Base-by-base conservation (phyloP, 2,797 vertebrate species). In the Acridotheres tristis region DNA sequence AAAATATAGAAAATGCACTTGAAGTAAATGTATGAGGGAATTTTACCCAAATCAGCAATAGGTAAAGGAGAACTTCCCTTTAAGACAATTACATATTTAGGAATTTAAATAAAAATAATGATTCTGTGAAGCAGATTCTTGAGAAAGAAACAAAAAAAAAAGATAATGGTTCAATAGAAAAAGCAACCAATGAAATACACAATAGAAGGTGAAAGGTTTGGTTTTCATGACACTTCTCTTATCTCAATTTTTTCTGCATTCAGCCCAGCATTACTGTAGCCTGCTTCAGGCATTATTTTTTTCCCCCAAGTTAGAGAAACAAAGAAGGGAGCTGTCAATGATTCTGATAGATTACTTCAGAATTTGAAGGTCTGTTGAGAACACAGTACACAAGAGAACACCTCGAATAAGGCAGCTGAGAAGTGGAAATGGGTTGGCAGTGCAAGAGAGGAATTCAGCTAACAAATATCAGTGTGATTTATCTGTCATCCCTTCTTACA, bases 391-490 rank as follows among this genome's bases (percentile, higher is more conserved):
- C 34, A 62, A 47, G 5, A 83, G 62, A 88, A 85, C n/a, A 72
- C 15, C 23, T 30, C 74, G 34, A 83, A 53, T 20, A 81, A 73
- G 14, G 32, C 16, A 63, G 61, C 30, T 54, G 45, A 82, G 88
- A 83, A 89, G 79, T 51, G 32, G 67, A 93, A 81, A 91, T 75
- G 88, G 82, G 71, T 78, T 85, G 90, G 94, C 91, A 96, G 93
- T 90, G 91, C 38, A 83, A 95, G 88, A 94, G 90, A 94, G 95
- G 92, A 96, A 96, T 96, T 96, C 93, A 84, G 32, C 86, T 88
- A 96, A 96, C 94, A 96, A 97, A 93, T 91, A 96, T 8, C 75
- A 55, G 68, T 62, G 88, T 81, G 86, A 94, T 93, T 91, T 93
- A 92, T 91, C 91, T 92, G 91, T 95, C 94, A 76, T 85, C 75